These are phyloP conservation scores for Malurus melanocephalus DNA, from an alignment of 2,113 vertebrate species.

Conservation along the genomic window DNA sequence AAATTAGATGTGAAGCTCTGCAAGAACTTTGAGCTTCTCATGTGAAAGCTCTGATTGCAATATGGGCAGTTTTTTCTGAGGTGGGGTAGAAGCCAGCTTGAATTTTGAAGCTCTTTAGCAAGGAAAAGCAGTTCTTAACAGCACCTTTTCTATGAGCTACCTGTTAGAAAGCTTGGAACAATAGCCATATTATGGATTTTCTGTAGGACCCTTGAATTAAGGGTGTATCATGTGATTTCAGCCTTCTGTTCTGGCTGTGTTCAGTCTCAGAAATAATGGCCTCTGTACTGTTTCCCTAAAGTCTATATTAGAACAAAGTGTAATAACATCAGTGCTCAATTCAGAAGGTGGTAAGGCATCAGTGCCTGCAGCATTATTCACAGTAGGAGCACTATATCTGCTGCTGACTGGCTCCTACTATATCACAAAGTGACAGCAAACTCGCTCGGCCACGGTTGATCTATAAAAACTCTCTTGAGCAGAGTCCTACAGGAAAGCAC, in stretches of 20 bases:
- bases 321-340: conserved; percentile 32
- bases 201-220: not conserved
- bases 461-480: conserved; percentile 3
- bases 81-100: not conserved
- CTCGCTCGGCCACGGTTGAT: not conserved
- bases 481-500: not conserved
- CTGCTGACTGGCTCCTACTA: conserved; percentile 8
- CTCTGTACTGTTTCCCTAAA: conserved; percentile 25
- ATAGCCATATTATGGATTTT: conserved; percentile 2
- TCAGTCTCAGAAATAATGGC: conserved; percentile 36
- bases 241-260: not conserved
- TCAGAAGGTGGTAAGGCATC: conserved; percentile 16
- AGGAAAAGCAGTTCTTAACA: not conserved
- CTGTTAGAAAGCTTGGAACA: conserved; percentile 3
- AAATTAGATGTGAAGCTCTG: not conserved
- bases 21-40: not conserved
- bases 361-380: conserved; percentile 40
- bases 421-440: conserved; percentile 38
- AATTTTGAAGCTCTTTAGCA: not conserved
- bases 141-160: not conserved
- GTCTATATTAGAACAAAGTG: conserved; percentile 45
- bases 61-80: not conserved
- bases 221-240: not conserved
- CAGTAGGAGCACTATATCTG: conserved; percentile 3
- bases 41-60: not conserved